Evolutionary conservation across 2,113 vertebrate species (phyloP).

Genomic region (Emydocephalus ijimae): DNA sequence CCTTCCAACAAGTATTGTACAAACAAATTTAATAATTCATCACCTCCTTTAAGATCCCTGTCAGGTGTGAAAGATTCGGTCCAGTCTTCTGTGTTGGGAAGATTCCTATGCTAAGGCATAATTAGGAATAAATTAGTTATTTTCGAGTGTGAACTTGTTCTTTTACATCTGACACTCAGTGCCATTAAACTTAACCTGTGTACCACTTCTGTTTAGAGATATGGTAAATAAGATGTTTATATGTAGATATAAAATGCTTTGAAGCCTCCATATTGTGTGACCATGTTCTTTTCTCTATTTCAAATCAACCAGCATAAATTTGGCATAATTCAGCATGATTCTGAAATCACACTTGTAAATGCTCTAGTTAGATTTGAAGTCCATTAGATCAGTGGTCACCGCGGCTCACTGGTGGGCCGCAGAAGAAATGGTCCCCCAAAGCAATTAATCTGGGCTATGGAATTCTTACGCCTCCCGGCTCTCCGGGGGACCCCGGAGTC

Average conservation of each 20-base stretch:
- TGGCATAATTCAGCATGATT: neutral
- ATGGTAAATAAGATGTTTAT: neutral
- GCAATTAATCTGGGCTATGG: too few species aligned
- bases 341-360: neutral
- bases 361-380: neutral
- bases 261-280: neutral
- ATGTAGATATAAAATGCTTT: neutral
- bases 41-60: neutral
- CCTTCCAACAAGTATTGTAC: neutral
- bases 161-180: neutral
- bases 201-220: neutral
- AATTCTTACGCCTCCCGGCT: too few species aligned
- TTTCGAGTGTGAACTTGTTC: neutral
- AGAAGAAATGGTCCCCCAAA: too few species aligned
- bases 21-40: neutral
- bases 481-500: too few species aligned
- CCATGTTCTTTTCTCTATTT: neutral
- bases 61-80: neutral
- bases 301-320: neutral
- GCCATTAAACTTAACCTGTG: neutral
- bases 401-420: too few species aligned
- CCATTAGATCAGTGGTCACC: neutral
- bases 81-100: neutral
- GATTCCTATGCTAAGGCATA: neutral
- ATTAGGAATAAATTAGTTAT: neutral